Conservation (phyloP, 2,797 vertebrate genomes). For the Sciaenops ocellatus region DNA sequence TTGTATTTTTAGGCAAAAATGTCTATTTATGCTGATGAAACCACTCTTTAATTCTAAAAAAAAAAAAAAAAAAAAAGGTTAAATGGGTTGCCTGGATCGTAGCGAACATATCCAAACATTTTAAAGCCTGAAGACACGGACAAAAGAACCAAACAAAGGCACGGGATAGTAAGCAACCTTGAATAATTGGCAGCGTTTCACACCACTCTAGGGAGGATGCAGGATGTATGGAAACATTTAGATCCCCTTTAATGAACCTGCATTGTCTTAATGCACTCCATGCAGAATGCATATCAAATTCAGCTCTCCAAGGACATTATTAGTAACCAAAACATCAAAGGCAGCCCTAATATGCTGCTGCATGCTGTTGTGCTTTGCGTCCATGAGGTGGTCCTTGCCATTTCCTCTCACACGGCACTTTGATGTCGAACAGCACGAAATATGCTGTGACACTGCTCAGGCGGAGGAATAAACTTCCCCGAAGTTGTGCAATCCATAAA, state of each 20-base stretch:
- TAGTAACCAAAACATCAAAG: constrained; percentile 83
- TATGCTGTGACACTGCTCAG: constrained; percentile 76
- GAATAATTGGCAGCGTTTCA: constrained; percentile 69
- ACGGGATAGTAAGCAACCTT: constrained; percentile 38
- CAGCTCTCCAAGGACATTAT: constrained; percentile 79
- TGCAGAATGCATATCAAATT: constrained; percentile 82
- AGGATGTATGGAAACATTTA: constrained; percentile 83
- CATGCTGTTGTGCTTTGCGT: constrained; percentile 81
- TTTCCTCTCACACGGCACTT: constrained; percentile 82
- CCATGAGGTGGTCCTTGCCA: constrained; percentile 80
- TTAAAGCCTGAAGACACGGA: constrained; percentile 16
- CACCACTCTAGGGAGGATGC: constrained; percentile 64
- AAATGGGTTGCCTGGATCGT: background rate
- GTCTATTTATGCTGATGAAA: background rate
- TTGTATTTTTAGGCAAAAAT: constrained; percentile 9
- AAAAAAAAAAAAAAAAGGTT: background rate
- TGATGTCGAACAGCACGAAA: constrained; percentile 83
- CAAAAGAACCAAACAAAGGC: constrained; percentile 31
- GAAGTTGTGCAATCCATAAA: constrained; percentile 83
- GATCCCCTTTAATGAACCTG: constrained; percentile 80
- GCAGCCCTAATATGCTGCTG: constrained; percentile 73
- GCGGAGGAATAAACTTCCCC: constrained; percentile 76
- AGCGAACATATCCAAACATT: constrained; percentile 10
- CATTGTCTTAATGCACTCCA: constrained; percentile 77
- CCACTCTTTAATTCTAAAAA: background rate